These are phyloP conservation scores for Tholera decimalis DNA, from an alignment of 2,888 invertebrate genomes.

Conservation along the genomic window DNA sequence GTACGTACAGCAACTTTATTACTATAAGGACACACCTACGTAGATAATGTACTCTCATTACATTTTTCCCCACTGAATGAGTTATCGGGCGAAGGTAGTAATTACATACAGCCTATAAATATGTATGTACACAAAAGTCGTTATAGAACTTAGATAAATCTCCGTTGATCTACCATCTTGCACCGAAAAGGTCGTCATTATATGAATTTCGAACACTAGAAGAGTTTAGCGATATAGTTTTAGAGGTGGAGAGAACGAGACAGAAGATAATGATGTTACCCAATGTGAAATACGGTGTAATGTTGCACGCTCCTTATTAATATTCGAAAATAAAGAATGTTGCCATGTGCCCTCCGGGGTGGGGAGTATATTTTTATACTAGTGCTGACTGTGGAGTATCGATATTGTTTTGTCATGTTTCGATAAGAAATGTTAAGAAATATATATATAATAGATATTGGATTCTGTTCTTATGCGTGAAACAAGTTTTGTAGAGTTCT, in stretches of 20 bases:
- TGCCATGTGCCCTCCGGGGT: conserved; percentile 85
- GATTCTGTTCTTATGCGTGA: not conserved
- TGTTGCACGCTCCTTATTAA: conserved; percentile 89
- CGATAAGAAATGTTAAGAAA: not conserved
- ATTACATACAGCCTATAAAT: conserved; percentile 63
- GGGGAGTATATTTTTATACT: conserved; percentile 82
- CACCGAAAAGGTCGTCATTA: conserved; percentile 69
- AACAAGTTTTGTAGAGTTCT: not conserved
- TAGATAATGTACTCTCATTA: conserved; percentile 58
- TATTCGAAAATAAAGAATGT: conserved; percentile 90
- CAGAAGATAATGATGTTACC: conserved; percentile 78
- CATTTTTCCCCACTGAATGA: conserved; percentile 61
- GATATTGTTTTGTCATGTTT: conserved; percentile 56
- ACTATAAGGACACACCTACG: conserved; percentile 38
- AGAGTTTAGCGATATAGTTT: conserved; percentile 65
- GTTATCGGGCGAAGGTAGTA: conserved; percentile 64
- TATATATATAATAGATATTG: too few species aligned
- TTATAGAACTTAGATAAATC: conserved; percentile 73
- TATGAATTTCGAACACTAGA: conserved; percentile 76
- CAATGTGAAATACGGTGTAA: conserved; percentile 89
- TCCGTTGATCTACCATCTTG: conserved; percentile 72
- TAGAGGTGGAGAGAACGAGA: conserved; percentile 68
- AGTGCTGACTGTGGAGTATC: conserved; percentile 71
- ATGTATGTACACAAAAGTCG: conserved; percentile 51
- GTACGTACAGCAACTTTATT: conserved; percentile 54